phyloP scores from a whole-genome alignment of 2,113 vertebrate genomes.

The Sphyrna mokarran region DNA sequence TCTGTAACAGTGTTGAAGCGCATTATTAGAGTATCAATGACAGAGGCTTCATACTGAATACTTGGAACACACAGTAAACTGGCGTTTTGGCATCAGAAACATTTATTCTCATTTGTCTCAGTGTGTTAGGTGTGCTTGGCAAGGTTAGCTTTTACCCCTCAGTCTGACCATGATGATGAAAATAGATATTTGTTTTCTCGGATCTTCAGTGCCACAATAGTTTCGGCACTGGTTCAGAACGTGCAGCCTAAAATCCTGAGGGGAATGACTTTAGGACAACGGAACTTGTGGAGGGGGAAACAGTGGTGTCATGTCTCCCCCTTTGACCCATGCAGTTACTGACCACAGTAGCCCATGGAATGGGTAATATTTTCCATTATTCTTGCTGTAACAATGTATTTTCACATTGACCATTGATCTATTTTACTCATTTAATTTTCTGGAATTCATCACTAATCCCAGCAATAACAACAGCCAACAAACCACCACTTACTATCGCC shows the following conservation, averaged over 20 bases:
- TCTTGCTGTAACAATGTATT: neutral
- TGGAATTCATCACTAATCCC: neutral
- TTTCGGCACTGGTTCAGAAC: neutral
- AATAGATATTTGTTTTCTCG: neutral
- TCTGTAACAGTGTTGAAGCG: neutral
- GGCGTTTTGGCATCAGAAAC: neutral
- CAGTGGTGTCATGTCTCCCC: too few species aligned
- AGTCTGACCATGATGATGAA: neutral
- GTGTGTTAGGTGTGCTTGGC: too few species aligned
- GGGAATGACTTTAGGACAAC: neutral
- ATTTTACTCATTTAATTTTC: neutral
- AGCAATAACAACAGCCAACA: neutral
- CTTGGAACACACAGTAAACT: neutral
- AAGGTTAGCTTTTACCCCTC: neutral
- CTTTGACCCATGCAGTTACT: neutral
- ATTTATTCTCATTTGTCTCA: neutral
- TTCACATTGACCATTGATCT: neutral
- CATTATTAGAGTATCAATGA: neutral
- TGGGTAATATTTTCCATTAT: too few species aligned
- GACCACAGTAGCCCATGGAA: neutral
- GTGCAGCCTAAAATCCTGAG: neutral
- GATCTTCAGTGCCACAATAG: neutral
- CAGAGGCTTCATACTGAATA: neutral
- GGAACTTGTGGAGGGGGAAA: neutral
- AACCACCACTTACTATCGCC: neutral